phyloP scores from a whole-genome alignment of 2,113 vertebrate genomes.

The Tragelaphus scriptus region DNA sequence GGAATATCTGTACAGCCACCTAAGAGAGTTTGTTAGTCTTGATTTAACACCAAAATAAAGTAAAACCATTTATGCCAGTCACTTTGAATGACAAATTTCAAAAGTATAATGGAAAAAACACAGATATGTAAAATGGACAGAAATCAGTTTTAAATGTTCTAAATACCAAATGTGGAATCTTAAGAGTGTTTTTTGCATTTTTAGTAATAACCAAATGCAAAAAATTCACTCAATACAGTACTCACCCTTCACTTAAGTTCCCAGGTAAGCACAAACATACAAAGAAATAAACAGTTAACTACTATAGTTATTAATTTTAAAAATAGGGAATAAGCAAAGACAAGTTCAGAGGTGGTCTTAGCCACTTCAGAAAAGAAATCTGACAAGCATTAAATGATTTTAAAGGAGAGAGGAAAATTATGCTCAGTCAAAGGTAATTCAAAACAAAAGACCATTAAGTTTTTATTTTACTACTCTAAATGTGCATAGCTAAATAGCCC shows the following conservation, averaged over 20 bases:
- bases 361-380: slow-evolving; percentile 36
- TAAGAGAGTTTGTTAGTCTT: slow-evolving; percentile 2
- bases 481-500: not conserved
- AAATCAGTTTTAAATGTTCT: slow-evolving; percentile 30
- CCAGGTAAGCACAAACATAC: slow-evolving; percentile 75
- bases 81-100: not conserved
- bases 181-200: slow-evolving; percentile 65
- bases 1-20: not conserved
- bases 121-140: slow-evolving; percentile 22
- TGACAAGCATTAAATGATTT: slow-evolving; percentile 56
- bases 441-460: not conserved
- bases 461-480: not conserved
- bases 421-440: not conserved
- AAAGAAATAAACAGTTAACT: slow-evolving; percentile 73
- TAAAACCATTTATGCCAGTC: slow-evolving; percentile 51
- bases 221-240: slow-evolving; percentile 52
- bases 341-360: slow-evolving; percentile 26
- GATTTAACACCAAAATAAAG: not conserved
- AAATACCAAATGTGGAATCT: slow-evolving; percentile 28
- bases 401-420: slow-evolving; percentile 15
- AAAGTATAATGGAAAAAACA: slow-evolving; percentile 19
- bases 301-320: slow-evolving; percentile 40
- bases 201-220: slow-evolving; percentile 64
- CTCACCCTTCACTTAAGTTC: slow-evolving; percentile 86
- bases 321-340: slow-evolving; percentile 49